Conservation (phyloP, 2,113 vertebrate genomes). For the Anseranas semipalmata region DNA sequence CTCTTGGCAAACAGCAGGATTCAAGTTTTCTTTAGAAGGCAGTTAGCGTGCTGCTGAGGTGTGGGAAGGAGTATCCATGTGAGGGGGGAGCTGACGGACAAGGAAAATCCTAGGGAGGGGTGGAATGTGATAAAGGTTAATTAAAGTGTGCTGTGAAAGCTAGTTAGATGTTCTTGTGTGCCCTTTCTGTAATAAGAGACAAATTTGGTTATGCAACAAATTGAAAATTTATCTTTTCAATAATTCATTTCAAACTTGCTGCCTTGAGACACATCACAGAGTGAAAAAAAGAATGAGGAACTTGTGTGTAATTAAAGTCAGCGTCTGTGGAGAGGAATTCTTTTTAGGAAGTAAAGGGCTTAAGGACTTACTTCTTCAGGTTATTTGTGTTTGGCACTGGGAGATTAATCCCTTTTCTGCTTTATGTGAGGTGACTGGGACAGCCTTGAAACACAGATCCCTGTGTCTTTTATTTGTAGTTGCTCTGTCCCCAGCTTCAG, state of each 20-base stretch:
- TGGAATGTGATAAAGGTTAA: conserved; percentile 46
- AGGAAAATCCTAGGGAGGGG: not conserved
- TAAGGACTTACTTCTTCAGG: not conserved
- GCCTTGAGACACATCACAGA: conserved; percentile 35
- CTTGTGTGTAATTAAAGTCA: not conserved
- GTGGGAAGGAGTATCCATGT: not conserved
- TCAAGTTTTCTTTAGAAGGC: not conserved
- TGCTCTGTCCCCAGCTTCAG: not conserved
- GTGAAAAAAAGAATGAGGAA: not conserved
- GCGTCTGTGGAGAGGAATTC: not conserved
- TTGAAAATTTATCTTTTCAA: conserved; percentile 43
- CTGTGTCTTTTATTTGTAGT: fast-evolving
- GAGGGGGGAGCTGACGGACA: not conserved
- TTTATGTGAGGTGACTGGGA: not conserved
- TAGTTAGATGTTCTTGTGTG: not conserved
- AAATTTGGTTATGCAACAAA: not conserved
- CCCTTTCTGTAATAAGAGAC: conserved; percentile 15
- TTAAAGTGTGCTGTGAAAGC: conserved; percentile 40
- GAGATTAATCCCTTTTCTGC: not conserved
- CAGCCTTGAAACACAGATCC: not conserved
- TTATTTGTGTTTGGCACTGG: not conserved
- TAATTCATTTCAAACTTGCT: conserved; percentile 41
- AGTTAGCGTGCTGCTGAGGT: not conserved
- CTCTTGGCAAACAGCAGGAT: not conserved
- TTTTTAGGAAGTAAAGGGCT: not conserved